Base-by-base conservation (phyloP, 1,140 invertebrate species). In the Neuroterus valhalla region DNA sequence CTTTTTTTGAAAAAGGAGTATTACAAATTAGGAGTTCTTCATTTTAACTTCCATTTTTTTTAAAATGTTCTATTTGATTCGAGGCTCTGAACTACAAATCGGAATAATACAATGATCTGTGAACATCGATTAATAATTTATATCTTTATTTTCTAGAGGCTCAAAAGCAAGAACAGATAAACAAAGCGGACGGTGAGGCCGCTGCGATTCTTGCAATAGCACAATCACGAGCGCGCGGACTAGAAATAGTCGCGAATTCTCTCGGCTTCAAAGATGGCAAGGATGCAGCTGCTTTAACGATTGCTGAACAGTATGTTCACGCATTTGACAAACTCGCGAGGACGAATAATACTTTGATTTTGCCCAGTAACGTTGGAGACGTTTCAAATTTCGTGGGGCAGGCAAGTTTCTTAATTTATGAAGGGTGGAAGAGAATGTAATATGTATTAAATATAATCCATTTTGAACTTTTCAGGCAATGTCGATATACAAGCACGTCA, bases 261-360 rank as follows among this genome's bases (percentile, higher is more conserved):
- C 90, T 98, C 2, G 81, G 84, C 3, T 85, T 88, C n/a, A 79
- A 94, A 90, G 91, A 94, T 77, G 96, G 96, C 52, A 92, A 93
- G 77, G 94, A 97, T 91, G 98, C 98, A 3, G 98, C 98, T 15
- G 94, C 96, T 0, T 91, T 99, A n/a, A 94, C 93, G 38, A 91
- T 99, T 73, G 98, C 98, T 1, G 97, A 99, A 84, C 96, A 98
- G 83, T 99, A 99, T 87, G 96, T 99, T 46, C 88, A 92, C 31
- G 98, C 98, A 14, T 99, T 99, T 89, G 92, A 96, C 83, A 95
- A 98, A 83, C 87, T 99, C 68, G 98, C 98, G 0, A 96, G 97
- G 88, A 94, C 94, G 43, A 96, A 94, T 80, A 99, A 99, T 88
- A 99, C 98, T 0, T 88, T 99, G 23, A 96, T 99, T 78, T 87